A percentile compares a stretch with the other conserved stretches of the same genome.
Conservation (phyloP, 2,113 vertebrate genomes). For the Galeopterus variegatus region DNA sequence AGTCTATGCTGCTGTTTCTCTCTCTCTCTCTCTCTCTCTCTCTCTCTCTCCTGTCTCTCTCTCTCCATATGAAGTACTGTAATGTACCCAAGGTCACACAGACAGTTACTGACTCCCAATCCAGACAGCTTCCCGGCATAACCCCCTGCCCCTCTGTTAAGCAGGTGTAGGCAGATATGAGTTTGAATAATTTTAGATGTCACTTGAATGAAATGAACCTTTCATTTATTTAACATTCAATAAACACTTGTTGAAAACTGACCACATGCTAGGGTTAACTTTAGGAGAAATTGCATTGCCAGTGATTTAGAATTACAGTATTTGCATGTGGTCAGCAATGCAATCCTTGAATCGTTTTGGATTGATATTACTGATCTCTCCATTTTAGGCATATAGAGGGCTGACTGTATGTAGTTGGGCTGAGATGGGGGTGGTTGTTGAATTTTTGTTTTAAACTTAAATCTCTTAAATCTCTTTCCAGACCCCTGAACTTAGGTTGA, state of each 20-base stretch:
- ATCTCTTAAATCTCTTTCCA: conserved; percentile 69
- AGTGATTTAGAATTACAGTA: no score
- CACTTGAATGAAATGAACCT: conserved; percentile 54
- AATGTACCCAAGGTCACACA: conserved; percentile 16
- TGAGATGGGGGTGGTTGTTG: conserved; percentile 24
- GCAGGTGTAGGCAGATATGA: conserved; percentile 27
- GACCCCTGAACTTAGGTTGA: conserved; percentile 75
- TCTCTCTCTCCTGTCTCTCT: not conserved
- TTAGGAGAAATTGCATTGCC: conserved; percentile 4
- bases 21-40: not conserved
- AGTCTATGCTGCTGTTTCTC: not conserved
- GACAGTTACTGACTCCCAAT: conserved; percentile 50
- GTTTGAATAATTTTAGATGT: conserved; percentile 45
- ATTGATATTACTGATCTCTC: conserved; percentile 19
- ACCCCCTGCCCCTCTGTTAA: not conserved
- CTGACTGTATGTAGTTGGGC: conserved; percentile 29
- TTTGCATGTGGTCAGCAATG: no score
- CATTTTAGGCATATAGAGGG: conserved; percentile 48
- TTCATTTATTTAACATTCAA: conserved; percentile 54
- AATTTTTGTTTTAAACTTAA: conserved; percentile 68
- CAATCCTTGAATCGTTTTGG: conserved; percentile 30
- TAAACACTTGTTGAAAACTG: conserved; percentile 45
- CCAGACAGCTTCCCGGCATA: not conserved
- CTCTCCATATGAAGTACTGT: not conserved
- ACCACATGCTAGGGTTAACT: conserved; percentile 48